Percentiles rank a stretch among this genome's conserved stretches.
Conservation (phyloP, 2,113 vertebrate genomes). For the Cricetomys ansorgei region DNA sequence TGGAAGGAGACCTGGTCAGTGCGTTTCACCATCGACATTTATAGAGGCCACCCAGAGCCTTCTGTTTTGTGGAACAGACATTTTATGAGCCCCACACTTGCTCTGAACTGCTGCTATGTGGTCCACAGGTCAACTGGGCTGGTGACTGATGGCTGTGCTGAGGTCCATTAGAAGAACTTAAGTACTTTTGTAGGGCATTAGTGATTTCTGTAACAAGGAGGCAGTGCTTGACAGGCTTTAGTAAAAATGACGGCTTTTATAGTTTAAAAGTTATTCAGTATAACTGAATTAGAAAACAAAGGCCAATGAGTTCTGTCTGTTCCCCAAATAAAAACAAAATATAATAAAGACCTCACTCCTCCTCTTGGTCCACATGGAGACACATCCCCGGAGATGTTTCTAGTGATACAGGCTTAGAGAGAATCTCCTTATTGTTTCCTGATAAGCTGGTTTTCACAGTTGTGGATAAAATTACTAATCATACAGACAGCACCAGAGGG, state of each 20-base stretch:
- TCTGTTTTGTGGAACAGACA: neutral
- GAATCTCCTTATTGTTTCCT: neutral
- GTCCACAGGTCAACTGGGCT: neutral
- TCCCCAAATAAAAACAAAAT: neutral
- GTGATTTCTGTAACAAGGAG: neutral
- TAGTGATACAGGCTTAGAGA: neutral
- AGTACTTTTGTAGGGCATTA: neutral
- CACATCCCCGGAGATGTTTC: neutral
- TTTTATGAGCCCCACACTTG: constrained; percentile 9
- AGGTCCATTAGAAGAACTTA: constrained; percentile 13
- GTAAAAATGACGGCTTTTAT: neutral
- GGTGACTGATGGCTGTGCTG: neutral
- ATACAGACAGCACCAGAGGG: constrained; percentile 86
- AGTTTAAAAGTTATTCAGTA: neutral
- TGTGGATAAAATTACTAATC: constrained; percentile 19
- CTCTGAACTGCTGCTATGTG: neutral
- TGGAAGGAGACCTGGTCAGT: neutral
- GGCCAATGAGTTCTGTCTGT: neutral
- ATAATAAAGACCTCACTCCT: neutral
- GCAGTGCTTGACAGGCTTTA: neutral
- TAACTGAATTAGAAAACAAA: constrained; percentile 7
- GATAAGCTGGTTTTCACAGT: constrained; percentile 2
- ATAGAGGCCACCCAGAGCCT: neutral
- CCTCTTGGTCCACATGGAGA: neutral
- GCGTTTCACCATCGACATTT: neutral